Evolutionary conservation across 2,888 invertebrate genomes (phyloP).

Genomic region (Hydrotaea cyrtoneurina): DNA sequence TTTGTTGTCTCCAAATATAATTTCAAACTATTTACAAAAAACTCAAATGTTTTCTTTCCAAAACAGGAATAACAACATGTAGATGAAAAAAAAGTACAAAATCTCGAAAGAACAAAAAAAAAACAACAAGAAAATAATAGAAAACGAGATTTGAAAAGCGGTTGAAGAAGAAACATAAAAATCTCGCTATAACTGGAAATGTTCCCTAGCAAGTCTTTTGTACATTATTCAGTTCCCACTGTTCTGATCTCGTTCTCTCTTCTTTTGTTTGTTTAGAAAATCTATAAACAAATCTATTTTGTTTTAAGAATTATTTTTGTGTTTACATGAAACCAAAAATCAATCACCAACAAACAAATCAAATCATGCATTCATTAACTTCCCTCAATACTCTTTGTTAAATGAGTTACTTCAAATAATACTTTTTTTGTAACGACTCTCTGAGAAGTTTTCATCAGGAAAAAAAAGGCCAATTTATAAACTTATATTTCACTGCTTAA

Average conservation of each 20-base stretch:
- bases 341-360: not conserved
- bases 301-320: conserved; percentile 8
- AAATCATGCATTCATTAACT: not conserved
- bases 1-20: conserved; percentile 44
- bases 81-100: conserved; percentile 15
- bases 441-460: not conserved
- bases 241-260: not conserved
- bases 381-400: not conserved
- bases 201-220: too few relatives aligned
- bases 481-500: not conserved
- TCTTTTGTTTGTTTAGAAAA: conserved; percentile 13
- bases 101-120: not conserved
- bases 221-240: not conserved
- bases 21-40: conserved; percentile 24
- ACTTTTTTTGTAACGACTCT: conserved; percentile 1
- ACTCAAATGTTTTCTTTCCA: conserved; percentile 35
- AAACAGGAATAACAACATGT: conserved; percentile 9
- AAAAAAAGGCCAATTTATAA: conserved; percentile 1
- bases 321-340: not conserved
- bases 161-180: not conserved
- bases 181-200: not conserved
- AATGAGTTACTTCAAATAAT: conserved; percentile 17
- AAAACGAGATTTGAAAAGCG: conserved; percentile 3
- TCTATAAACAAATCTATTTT: not conserved
- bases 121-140: too few relatives aligned